Percentiles rank a stretch among this genome's conserved stretches.
phyloP scores from a whole-genome alignment of 2,888 invertebrate genomes.

The Trichogramma dendrolimi region DNA sequence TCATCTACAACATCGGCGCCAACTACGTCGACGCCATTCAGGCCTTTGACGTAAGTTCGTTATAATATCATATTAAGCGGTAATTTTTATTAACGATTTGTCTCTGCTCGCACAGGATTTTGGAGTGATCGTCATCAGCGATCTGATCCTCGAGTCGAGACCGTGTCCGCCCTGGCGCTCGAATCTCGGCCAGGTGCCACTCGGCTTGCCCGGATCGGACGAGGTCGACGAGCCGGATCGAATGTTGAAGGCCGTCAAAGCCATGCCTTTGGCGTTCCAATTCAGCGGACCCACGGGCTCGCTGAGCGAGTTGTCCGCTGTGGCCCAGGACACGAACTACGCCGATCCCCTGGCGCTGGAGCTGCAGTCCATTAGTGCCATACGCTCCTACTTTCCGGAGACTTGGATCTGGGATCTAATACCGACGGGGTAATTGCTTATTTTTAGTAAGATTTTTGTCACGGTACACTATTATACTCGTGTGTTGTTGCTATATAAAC shows the following conservation, averaged over 20 bases:
- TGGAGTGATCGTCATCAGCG: conserved; percentile 56
- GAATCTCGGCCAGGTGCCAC: conserved; percentile 28
- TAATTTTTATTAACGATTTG: conserved; percentile 33
- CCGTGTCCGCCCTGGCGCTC: conserved; percentile 50
- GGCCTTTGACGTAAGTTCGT: conserved; percentile 47
- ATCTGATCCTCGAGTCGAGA: conserved; percentile 56
- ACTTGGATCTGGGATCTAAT: conserved; percentile 66
- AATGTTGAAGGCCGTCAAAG: conserved; percentile 39
- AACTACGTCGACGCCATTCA: conserved; percentile 50
- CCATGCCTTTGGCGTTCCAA: conserved; percentile 44
- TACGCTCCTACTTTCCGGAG: conserved; percentile 57
- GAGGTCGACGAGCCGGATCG: conserved; percentile 39
- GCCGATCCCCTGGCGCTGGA: conserved; percentile 37
- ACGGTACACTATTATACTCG: too few species aligned
- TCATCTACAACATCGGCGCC: conserved; percentile 36
- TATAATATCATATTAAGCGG: neutral
- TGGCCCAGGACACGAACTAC: conserved; percentile 41
- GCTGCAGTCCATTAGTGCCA: conserved; percentile 38
- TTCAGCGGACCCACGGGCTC: conserved; percentile 32
- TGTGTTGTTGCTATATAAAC: neutral
- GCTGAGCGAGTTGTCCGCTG: conserved; percentile 29
- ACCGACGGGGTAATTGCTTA: conserved; percentile 48
- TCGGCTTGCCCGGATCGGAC: conserved; percentile 30
- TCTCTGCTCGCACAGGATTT: conserved; percentile 51
- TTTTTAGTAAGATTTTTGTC: neutral